phyloP scores from a whole-genome alignment of 2,888 invertebrate genomes.

The Dicycla oo region DNA sequence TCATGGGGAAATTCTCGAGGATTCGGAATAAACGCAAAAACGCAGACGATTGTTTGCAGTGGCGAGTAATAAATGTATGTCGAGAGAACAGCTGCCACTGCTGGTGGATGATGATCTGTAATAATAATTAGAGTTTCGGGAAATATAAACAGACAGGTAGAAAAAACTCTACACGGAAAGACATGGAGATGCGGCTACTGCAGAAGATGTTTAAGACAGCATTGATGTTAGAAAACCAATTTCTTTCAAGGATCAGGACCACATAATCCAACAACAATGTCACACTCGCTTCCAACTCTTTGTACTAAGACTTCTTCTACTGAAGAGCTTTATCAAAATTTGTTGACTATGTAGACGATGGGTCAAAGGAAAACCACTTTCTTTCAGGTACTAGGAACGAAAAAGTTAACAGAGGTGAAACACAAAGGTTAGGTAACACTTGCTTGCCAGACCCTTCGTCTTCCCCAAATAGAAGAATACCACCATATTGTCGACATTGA shows the following conservation, averaged over 20 bases:
- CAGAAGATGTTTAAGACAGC: no score
- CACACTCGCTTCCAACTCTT: background rate
- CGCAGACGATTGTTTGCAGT: background rate
- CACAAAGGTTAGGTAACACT: background rate
- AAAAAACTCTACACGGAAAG: background rate
- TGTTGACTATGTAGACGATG: background rate
- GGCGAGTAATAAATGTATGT: background rate
- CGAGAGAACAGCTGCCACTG: no score
- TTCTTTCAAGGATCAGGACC: background rate
- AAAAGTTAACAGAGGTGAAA: background rate
- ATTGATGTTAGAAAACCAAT: slow-evolving; percentile 6
- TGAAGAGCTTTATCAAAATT: background rate
- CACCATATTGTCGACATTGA: background rate
- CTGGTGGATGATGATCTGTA: background rate
- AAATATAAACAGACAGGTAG: background rate
- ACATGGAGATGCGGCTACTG: background rate
- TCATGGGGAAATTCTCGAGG: background rate
- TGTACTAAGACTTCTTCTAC: background rate
- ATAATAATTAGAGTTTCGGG: background rate
- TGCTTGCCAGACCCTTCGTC: background rate
- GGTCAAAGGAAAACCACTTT: background rate
- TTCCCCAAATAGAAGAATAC: background rate
- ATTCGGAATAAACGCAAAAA: background rate
- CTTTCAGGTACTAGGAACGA: background rate
- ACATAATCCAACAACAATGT: background rate